Percentiles rank a stretch among this genome's conserved stretches.
Conservation (phyloP, 1,140 invertebrate genomes). For the Cylas formicarius region DNA sequence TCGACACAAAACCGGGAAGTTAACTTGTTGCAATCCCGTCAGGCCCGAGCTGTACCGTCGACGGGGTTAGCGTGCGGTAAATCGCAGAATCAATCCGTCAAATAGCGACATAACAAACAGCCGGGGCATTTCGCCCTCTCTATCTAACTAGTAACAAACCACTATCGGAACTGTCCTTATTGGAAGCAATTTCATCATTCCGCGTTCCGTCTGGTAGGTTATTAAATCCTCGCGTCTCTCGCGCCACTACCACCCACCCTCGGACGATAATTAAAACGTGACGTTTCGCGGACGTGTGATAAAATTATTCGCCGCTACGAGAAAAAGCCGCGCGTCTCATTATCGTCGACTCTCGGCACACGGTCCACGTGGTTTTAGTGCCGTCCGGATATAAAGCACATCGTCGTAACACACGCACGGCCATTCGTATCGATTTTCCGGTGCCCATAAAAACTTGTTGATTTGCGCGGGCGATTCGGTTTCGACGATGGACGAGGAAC, state of each 20-base stretch:
- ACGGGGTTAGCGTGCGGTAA: conserved; percentile 19
- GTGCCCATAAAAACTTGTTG: conserved; percentile 44
- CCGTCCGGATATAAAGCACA: too few relatives aligned
- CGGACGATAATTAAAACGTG: too few relatives aligned
- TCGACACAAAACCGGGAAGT: conserved; percentile 10
- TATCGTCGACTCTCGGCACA: too few relatives aligned
- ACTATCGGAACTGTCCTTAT: conserved; percentile 25
- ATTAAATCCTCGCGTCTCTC: conserved; percentile 14
- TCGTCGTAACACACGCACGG: conserved; percentile 37
- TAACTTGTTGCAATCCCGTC: conserved; percentile 23
- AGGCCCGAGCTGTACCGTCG: conserved; percentile 18
- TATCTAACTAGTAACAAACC: conserved; percentile 28
- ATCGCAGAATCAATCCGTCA: conserved; percentile 30
- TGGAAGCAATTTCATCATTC: conserved; percentile 19
- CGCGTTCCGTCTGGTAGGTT: too few relatives aligned
- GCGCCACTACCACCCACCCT: too few relatives aligned
- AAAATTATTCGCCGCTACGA: too few relatives aligned
- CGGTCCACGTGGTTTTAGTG: too few relatives aligned
- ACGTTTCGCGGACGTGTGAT: too few relatives aligned
- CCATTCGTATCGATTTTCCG: conserved; percentile 45
- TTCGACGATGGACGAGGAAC: conserved; percentile 38
- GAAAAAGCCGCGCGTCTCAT: too few relatives aligned
- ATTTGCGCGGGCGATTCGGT: conserved; percentile 30
- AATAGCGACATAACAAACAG: conserved; percentile 27
- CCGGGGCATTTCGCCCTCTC: conserved; percentile 25